Conservation (phyloP, 2,888 invertebrate species). For the Cephus spinipes region DNA sequence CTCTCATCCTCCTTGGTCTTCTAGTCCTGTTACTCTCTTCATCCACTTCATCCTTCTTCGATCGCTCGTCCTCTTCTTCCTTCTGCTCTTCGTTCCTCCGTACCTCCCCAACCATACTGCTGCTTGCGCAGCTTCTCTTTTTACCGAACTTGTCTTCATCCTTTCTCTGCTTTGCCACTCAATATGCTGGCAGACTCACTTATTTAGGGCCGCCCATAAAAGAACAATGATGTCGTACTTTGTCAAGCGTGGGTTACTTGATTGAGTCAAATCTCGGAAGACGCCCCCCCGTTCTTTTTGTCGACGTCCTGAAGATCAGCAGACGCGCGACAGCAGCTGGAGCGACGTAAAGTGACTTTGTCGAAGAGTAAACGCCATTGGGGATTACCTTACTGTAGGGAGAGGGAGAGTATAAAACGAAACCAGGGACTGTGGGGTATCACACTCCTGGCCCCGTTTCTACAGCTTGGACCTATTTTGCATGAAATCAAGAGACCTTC, state of each 20-base stretch:
- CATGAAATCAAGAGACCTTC: neutral
- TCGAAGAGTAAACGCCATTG: conserved; percentile 13
- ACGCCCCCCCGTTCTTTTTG: conserved; percentile 36
- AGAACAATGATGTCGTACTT: conserved; percentile 63
- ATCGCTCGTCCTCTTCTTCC: conserved; percentile 2
- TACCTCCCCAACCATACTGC: conserved; percentile 19
- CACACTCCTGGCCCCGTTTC: neutral
- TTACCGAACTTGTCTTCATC: conserved; percentile 45
- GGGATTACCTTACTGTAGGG: conserved; percentile 12
- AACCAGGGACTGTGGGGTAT: neutral
- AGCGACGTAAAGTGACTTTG: conserved; percentile 14
- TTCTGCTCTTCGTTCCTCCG: conserved; percentile 16
- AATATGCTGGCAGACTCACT: conserved; percentile 53
- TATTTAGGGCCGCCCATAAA: conserved; percentile 56
- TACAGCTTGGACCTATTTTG: neutral
- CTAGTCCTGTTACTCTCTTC: conserved; percentile 18
- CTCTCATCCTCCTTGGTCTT: conserved; percentile 23
- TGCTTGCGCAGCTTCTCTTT: conserved; percentile 16
- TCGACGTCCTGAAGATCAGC: conserved; percentile 16
- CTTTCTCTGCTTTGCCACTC: conserved; percentile 47
- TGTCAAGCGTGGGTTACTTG: conserved; percentile 56
- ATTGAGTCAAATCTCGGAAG: conserved; percentile 60
- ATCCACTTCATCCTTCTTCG: conserved; percentile 2
- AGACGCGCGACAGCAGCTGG: conserved; percentile 17
- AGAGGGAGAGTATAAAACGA: conserved; percentile 16